phyloP scores from a whole-genome alignment of 2,113 vertebrate species.

The Syngnathus floridae region DNA sequence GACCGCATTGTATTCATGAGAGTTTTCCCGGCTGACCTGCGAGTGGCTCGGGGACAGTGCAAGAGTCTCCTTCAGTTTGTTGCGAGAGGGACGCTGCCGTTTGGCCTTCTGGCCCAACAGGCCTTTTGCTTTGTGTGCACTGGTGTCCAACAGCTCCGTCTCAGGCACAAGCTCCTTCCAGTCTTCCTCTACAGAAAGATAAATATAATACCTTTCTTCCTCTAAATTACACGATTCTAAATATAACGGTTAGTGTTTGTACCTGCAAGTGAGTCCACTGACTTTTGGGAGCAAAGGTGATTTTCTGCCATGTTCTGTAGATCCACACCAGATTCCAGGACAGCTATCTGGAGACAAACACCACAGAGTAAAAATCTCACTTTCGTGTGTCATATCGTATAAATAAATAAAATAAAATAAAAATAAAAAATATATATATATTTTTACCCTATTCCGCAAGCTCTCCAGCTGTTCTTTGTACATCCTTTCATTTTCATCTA shows the following conservation, averaged over 20 bases:
- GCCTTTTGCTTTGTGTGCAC: slow-evolving; percentile 80
- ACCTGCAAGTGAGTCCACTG: slow-evolving; percentile 58
- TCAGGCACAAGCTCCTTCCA: slow-evolving; percentile 78
- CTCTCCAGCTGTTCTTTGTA: slow-evolving; percentile 75
- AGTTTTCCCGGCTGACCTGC: slow-evolving; percentile 50
- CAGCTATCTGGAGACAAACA: slow-evolving; percentile 66
- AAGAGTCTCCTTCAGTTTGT: slow-evolving; percentile 77
- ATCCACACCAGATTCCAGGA: slow-evolving; percentile 63
- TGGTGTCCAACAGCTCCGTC: slow-evolving; percentile 83
- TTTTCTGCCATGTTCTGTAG: slow-evolving; percentile 32
- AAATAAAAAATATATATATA: too few species aligned
- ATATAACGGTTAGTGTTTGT: slow-evolving; percentile 34
- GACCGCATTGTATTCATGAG: not conserved
- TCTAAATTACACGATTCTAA: not conserved
- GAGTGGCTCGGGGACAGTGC: slow-evolving; percentile 41
- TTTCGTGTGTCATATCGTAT: not conserved
- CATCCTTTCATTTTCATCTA: slow-evolving; percentile 79
- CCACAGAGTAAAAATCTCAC: not conserved
- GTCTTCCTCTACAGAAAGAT: slow-evolving; percentile 58
- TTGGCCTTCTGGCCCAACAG: slow-evolving; percentile 82
- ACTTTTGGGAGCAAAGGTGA: slow-evolving; percentile 41
- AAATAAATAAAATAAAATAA: too few species aligned
- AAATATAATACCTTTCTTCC: not conserved
- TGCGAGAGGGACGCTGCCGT: slow-evolving; percentile 82
- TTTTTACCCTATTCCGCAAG: slow-evolving; percentile 75